These are phyloP conservation scores for Lacerta agilis DNA, from an alignment of 2,797 vertebrate genomes.

Conservation along the genomic window DNA sequence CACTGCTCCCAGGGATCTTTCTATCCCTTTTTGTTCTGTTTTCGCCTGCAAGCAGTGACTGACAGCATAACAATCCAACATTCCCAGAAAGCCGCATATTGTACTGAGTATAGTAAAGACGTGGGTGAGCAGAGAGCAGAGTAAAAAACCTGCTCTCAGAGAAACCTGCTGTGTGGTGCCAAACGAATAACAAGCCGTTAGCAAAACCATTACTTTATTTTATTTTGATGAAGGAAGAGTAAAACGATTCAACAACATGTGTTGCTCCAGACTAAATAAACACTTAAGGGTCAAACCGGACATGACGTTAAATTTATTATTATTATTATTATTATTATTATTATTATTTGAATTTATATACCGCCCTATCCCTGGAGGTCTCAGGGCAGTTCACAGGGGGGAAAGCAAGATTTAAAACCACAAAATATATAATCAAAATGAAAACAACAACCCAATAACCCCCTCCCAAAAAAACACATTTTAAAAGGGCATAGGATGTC, in stretches of 20 bases:
- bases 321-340: too few relatives aligned
- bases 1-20: slow-evolving; percentile 13
- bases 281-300: too few relatives aligned
- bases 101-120: slow-evolving; percentile 45
- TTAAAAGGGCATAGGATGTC: too few relatives aligned
- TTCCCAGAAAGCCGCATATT: slow-evolving; percentile 34
- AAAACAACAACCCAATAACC: too few relatives aligned
- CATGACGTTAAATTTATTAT: too few relatives aligned
- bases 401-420: too few relatives aligned
- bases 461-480: accelerated
- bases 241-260: not conserved
- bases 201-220: slow-evolving; percentile 17
- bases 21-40: not conserved
- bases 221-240: not conserved
- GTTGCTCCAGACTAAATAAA: too few relatives aligned
- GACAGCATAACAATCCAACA: slow-evolving; percentile 57
- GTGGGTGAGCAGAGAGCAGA: slow-evolving; percentile 35
- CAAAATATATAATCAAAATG: too few relatives aligned
- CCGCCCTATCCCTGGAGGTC: too few relatives aligned
- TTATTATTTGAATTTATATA: too few relatives aligned
- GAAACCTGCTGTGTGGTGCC: not conserved
- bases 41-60: slow-evolving; percentile 51
- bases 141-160: slow-evolving; percentile 25
- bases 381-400: too few relatives aligned
- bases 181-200: slow-evolving; percentile 33